phyloP scores from a whole-genome alignment of 1,140 invertebrate species.

The Nebria ingens region DNA sequence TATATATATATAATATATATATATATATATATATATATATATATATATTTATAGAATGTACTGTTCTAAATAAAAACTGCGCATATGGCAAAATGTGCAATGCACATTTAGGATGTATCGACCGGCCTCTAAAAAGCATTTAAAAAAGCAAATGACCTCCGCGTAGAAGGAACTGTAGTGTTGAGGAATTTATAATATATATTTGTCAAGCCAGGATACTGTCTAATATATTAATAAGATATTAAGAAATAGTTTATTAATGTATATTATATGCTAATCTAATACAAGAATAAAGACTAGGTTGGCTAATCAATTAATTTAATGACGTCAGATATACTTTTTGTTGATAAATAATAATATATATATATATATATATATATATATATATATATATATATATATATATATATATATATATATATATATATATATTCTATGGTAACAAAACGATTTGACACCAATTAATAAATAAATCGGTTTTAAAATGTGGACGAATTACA shows the following conservation, averaged over 20 bases:
- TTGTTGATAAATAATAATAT: background rate
- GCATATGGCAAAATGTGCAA: too few species aligned
- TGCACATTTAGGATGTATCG: too few species aligned
- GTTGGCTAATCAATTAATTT: too few species aligned
- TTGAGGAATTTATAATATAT: background rate
- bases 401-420: background rate
- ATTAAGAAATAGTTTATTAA: background rate
- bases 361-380: constrained; percentile 5
- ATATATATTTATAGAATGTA: too few species aligned
- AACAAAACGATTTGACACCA: background rate
- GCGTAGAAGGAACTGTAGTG: too few species aligned
- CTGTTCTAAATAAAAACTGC: too few species aligned
- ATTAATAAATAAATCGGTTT: background rate
- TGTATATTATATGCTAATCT: background rate
- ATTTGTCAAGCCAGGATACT: background rate
- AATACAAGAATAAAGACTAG: background rate
- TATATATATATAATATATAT: background rate
- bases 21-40: background rate
- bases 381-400: background rate
- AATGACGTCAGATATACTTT: background rate
- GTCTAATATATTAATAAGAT: background rate
- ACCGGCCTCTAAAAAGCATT: too few species aligned
- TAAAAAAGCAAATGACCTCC: too few species aligned
- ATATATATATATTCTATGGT: background rate
- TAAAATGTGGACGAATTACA: background rate